Evolutionary conservation across 1,140 invertebrate species (phyloP), one percentile per base, ranked within the genome.

Genomic region (Homalodisca vitripennis): DNA sequence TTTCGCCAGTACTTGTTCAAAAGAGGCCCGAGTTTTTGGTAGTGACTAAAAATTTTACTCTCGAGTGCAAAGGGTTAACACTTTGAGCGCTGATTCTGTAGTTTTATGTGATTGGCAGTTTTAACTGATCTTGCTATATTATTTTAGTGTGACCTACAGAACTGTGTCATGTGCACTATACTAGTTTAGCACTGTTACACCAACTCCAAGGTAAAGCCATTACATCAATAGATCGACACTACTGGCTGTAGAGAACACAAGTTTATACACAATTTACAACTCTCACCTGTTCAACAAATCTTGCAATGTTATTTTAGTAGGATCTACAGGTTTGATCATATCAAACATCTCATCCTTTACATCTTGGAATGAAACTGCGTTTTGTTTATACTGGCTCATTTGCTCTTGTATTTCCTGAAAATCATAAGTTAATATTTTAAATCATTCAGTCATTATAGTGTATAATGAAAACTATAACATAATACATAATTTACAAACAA

Each of bases 261-360:
- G 10, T 10, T 20, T 22, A 55, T 12, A 46, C 6, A 55, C 51
- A 55, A 31, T 26, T 12, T 62, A 27, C 22, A 55, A 2, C 6
- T 30, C 53, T 57, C 76, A 84, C 83, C 85, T 86, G 6, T 79
- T 78, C 3, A 90, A 78, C 63, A 98, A 83, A 84, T 98, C 96
- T 75, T 91, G 85, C 1, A 97, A 80, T 0, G 94, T 97, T 72
- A 98, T 97, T 78, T 88, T 89, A 2, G 87, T 82, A 0, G 93
- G 89, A 81, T 97, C 87, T 66, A 84, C 85, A 1, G 96, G 95
- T 75, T 94, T 92, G 0, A 98, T 92, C 95, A 99, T 98, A 81
- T 98, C 96, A 83, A 98, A 98, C 74, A 98, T 95, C 82, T 98
- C 95, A 82, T 98, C 93, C 81, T 97, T 96, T 0, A 98, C 91